Conservation (phyloP, 2,113 vertebrate species). For the Psittacus erithacus region DNA sequence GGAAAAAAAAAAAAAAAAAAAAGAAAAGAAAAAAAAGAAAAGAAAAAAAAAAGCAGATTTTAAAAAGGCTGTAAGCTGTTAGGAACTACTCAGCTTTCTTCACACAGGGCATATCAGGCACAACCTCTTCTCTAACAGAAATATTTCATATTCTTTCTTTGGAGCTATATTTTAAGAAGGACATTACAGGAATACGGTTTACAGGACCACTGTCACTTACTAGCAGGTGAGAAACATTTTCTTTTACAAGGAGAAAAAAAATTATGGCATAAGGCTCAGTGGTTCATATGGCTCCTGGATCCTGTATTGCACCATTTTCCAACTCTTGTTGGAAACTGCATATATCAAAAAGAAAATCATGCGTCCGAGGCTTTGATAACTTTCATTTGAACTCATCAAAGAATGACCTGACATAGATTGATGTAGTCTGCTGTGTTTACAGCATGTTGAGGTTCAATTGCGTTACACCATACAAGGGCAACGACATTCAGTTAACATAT, state of each 20-base stretch:
- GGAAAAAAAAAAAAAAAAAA: not conserved
- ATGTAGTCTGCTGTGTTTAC: not conserved
- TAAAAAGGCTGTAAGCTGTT: not conserved
- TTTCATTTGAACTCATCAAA: not conserved
- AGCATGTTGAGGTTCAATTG: not conserved
- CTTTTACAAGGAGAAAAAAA: not conserved
- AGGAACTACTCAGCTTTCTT: not conserved
- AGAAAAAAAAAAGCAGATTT: not conserved
- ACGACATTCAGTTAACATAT: not conserved
- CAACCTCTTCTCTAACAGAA: not conserved
- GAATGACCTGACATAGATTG: not conserved
- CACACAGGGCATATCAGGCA: not conserved
- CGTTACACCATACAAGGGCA: not conserved
- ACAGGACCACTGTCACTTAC: not conserved
- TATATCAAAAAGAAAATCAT: not conserved
- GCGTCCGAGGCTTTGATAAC: not conserved
- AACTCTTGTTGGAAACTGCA: not conserved
- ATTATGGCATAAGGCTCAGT: not conserved
- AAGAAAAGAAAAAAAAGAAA: rapidly evolving
- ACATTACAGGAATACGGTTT: not conserved
- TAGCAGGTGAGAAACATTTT: not conserved
- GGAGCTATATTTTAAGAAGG: not conserved
- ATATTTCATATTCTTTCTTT: not conserved
- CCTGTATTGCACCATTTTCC: not conserved
- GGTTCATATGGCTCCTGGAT: not conserved